Conservation (phyloP, 2,797 vertebrate genomes). For the Phoxinus dragarum region DNA sequence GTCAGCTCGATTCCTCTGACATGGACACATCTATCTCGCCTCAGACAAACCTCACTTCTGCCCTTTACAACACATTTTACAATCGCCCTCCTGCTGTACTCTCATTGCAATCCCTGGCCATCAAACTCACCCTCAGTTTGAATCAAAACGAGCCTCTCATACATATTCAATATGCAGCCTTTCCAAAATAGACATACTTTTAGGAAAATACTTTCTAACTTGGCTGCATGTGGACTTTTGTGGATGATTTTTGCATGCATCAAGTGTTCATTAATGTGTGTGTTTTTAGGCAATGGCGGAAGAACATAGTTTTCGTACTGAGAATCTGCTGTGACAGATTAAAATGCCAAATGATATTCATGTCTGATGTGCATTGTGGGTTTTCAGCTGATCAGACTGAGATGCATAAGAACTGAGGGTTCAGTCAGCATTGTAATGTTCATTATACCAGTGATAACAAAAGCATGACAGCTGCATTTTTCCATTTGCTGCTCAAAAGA, state of each 20-base stretch:
- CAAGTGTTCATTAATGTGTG: slow-evolving; percentile 5
- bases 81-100: slow-evolving; percentile 68
- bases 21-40: slow-evolving; percentile 66
- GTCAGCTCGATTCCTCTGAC: slow-evolving; percentile 73
- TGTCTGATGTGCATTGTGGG: slow-evolving; percentile 16
- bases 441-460: slow-evolving; percentile 22
- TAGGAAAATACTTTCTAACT: slow-evolving; percentile 37
- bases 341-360: slow-evolving; percentile 41
- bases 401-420: neutral
- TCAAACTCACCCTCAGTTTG: slow-evolving; percentile 68
- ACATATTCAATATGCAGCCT: slow-evolving; percentile 49
- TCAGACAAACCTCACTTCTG: slow-evolving; percentile 37
- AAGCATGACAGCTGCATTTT: slow-evolving; percentile 14
- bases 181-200: slow-evolving; percentile 53
- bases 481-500: neutral
- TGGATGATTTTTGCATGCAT: slow-evolving; percentile 32
- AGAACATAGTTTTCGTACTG: slow-evolving; percentile 11
- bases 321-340: slow-evolving; percentile 28
- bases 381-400: slow-evolving; percentile 1
- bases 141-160: slow-evolving; percentile 74
- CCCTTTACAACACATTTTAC: slow-evolving; percentile 70
- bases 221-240: slow-evolving; percentile 42
- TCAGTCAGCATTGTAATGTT: neutral
- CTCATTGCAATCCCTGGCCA: slow-evolving; percentile 71
- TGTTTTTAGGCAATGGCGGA: slow-evolving; percentile 40